Evolutionary conservation across 1,140 invertebrate species (phyloP), one percentile per base, ranked within the genome.

Genomic region (Harlomillsia oculata): DNA sequence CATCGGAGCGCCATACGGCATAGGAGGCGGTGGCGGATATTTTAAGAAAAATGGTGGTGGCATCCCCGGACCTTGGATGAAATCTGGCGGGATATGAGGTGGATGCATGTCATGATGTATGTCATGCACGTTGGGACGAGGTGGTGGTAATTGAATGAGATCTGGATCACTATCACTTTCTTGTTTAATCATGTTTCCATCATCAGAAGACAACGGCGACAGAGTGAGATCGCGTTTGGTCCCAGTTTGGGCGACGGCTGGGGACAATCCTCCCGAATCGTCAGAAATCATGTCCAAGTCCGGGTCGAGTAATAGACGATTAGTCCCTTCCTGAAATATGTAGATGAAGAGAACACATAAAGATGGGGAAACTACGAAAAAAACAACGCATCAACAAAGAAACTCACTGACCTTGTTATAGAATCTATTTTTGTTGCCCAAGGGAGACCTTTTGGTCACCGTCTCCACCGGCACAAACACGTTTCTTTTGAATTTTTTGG

Each of bases 251-350:
- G 18, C 18, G 14, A 28, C 41, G 29, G 46, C 34, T 2, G 25
- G n/a, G 1, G 55, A 30, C 8, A 41, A 11, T 18, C 43, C 41
- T 32, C 48, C 54, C 11, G 56, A 59, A 25, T 65, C 63, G 41
- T 65, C 63, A 2, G 63, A 65, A 5, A 65, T 49, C 39, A 59
- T 48, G 20, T 65, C 63, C 41, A 65, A 50, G 6, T 62, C 63
- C 14, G 41, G 18, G 5, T 44, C 53, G 25, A 54, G 16, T 32
- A 20, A 46, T n/a, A n/a, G n/a, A n/a, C n/a, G n/a, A n/a, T n/a
- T n/a, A n/a, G n/a, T n/a, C n/a, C n/a, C n/a, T n/a, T n/a, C n/a
- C n/a, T n/a, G n/a, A n/a, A n/a, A n/a, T n/a, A n/a, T n/a, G n/a
- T n/a, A n/a, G n/a, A n/a, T n/a, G n/a, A n/a, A n/a, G n/a, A n/a